These are phyloP conservation scores for Agonum fuliginosum DNA, from an alignment of 2,888 invertebrate species.

Conservation along the genomic window DNA sequence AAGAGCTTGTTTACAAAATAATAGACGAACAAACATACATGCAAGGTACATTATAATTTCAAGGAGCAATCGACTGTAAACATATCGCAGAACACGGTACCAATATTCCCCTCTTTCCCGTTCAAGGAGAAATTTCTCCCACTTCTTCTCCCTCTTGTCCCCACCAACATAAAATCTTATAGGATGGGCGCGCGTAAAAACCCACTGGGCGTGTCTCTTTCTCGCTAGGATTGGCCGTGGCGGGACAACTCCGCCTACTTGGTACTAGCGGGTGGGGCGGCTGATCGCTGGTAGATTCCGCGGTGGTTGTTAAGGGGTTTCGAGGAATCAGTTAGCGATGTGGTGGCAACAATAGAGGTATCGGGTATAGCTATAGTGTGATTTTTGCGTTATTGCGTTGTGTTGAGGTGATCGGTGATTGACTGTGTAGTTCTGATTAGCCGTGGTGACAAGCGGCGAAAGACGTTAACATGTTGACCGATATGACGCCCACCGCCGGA, in stretches of 20 bases:
- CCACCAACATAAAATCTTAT: background rate
- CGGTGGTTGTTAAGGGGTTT: slow-evolving; percentile 70
- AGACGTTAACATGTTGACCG: slow-evolving; percentile 74
- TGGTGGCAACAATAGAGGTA: slow-evolving; percentile 72
- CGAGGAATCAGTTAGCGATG: slow-evolving; percentile 72
- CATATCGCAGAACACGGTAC: slow-evolving; percentile 53
- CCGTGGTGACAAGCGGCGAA: too few species aligned
- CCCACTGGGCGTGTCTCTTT: slow-evolving; percentile 67
- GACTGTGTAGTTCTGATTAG: background rate
- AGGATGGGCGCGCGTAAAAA: slow-evolving; percentile 42
- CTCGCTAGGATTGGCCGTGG: slow-evolving; percentile 67
- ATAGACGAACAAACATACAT: slow-evolving; percentile 67
- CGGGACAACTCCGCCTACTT: slow-evolving; percentile 50
- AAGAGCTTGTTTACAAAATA: slow-evolving; percentile 72
- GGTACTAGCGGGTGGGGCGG: slow-evolving; percentile 60
- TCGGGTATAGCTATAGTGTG: slow-evolving; percentile 56
- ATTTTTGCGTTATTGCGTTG: slow-evolving; percentile 16
- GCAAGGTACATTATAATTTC: slow-evolving; percentile 64
- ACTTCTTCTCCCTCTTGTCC: background rate
- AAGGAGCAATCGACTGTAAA: slow-evolving; percentile 63
- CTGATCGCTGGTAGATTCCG: slow-evolving; percentile 60
- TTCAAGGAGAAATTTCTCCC: background rate
- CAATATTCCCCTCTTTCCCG: slow-evolving; percentile 5
- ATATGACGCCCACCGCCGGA: slow-evolving; percentile 78
- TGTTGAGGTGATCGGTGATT: slow-evolving; percentile 6